Conservation (phyloP, 1,140 invertebrate genomes). For the Drosophila carrolli region DNA sequence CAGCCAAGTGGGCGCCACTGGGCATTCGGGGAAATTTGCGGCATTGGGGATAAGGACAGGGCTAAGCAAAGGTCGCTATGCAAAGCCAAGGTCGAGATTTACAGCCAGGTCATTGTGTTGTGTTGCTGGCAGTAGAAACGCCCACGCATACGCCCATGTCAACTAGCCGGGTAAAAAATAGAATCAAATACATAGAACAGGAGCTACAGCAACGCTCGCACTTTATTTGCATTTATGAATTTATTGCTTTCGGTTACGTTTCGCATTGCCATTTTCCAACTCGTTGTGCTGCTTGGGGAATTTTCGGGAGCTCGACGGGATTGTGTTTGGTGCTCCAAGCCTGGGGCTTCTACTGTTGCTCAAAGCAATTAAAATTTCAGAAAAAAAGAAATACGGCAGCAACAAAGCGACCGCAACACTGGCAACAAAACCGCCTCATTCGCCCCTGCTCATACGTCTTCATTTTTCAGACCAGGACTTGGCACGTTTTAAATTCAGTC, state of each 20-base stretch:
- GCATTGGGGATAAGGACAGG: conserved; percentile 20
- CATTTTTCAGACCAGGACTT: conserved; percentile 44
- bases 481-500: conserved; percentile 50
- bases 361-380: conserved; percentile 74
- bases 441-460: conserved; percentile 11
- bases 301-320: conserved; percentile 19
- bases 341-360: conserved; percentile 44
- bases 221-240: conserved; percentile 73
- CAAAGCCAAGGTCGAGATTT: conserved; percentile 62
- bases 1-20: conserved; percentile 27
- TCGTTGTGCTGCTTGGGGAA: conserved; percentile 55
- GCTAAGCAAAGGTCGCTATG: conserved; percentile 54
- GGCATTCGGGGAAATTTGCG: conserved; percentile 4
- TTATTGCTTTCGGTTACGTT: conserved; percentile 57
- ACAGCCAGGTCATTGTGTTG: conserved; percentile 45
- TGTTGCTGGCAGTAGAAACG: conserved; percentile 30
- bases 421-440: conserved; percentile 19
- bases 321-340: conserved; percentile 10
- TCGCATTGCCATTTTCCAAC: conserved; percentile 53
- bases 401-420: conserved; percentile 45
- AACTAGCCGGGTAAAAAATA: conserved; percentile 41
- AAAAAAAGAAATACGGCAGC: conserved; percentile 19
- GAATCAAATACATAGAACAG: conserved; percentile 30
- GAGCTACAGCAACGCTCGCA: conserved; percentile 34
- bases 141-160: conserved; percentile 31